phyloP scores from a whole-genome alignment of 2,113 vertebrate genomes.

The Brevimyrus niger region DNA sequence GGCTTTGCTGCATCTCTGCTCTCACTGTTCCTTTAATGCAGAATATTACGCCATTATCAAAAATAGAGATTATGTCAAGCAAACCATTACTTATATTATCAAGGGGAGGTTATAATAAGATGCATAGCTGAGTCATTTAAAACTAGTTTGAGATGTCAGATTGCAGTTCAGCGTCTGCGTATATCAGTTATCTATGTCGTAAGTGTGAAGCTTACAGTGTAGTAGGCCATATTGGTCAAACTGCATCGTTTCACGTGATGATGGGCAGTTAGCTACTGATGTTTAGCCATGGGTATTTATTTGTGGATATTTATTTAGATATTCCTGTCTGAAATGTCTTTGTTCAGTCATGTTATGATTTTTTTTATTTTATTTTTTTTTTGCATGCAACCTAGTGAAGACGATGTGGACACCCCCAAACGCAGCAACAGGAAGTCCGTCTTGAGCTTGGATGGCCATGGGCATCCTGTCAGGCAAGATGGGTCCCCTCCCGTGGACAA shows the following conservation, averaged over 20 bases:
- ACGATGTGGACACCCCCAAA: conserved; percentile 61
- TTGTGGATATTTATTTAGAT: no score
- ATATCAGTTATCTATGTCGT: neutral
- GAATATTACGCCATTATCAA: neutral
- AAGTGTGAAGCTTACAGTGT: neutral
- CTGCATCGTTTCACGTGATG: neutral
- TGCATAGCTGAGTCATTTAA: neutral
- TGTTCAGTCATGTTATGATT: neutral
- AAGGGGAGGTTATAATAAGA: neutral
- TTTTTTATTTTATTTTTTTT: neutral
- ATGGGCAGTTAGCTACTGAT: neutral
- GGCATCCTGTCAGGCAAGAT: neutral
- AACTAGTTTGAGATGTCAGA: neutral
- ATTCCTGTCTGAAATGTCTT: neutral
- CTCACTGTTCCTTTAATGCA: neutral
- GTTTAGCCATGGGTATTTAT: neutral
- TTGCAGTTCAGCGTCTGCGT: neutral
- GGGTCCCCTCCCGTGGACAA: conserved; percentile 28
- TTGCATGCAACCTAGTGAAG: conserved; percentile 36
- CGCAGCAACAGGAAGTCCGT: conserved; percentile 48
- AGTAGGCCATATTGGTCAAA: neutral
- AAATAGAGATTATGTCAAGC: neutral
- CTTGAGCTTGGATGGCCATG: conserved; percentile 45
- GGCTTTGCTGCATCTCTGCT: neutral
- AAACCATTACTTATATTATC: neutral